These are phyloP conservation scores for Agonopterix subpropinquella DNA, from an alignment of 2,888 invertebrate species.

Conservation along the genomic window DNA sequence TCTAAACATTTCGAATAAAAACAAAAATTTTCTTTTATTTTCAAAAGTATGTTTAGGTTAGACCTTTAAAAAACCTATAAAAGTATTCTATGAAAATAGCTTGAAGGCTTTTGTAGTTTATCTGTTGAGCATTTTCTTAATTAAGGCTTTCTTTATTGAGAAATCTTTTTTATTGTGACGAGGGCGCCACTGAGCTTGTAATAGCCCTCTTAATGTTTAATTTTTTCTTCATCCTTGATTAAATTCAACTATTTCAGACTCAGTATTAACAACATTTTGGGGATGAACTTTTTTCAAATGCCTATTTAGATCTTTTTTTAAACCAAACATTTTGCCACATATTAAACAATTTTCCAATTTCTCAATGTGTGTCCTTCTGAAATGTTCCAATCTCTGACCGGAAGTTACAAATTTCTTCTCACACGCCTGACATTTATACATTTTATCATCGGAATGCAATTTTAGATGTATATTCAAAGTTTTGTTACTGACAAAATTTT, in stretches of 20 bases:
- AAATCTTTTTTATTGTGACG: too few relatives aligned
- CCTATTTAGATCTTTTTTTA: conserved; percentile 43
- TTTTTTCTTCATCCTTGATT: too few relatives aligned
- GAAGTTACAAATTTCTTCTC: conserved; percentile 37
- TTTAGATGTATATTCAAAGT: conserved; percentile 41
- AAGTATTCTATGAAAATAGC: too few relatives aligned
- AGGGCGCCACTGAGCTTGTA: too few relatives aligned
- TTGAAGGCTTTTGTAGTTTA: too few relatives aligned
- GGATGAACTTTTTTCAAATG: conserved; percentile 40
- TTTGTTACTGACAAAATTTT: conserved; percentile 36
- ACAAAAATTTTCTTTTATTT: too few relatives aligned
- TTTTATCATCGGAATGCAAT: conserved; percentile 38
- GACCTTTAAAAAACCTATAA: too few relatives aligned
- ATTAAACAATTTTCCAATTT: conserved; percentile 34
- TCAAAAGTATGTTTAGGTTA: too few relatives aligned
- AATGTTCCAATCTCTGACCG: conserved; percentile 42
- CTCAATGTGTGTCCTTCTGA: conserved; percentile 41
- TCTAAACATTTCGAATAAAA: too few relatives aligned
- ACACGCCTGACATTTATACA: conserved; percentile 41
- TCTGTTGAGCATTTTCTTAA: too few relatives aligned
- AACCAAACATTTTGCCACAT: conserved; percentile 45
- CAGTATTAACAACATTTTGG: neutral
- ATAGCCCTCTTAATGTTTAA: too few relatives aligned
- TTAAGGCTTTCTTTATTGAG: too few relatives aligned
- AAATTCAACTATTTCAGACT: neutral